These are phyloP conservation scores for Selenia dentaria DNA, from an alignment of 2,888 invertebrate genomes.

Conservation along the genomic window DNA sequence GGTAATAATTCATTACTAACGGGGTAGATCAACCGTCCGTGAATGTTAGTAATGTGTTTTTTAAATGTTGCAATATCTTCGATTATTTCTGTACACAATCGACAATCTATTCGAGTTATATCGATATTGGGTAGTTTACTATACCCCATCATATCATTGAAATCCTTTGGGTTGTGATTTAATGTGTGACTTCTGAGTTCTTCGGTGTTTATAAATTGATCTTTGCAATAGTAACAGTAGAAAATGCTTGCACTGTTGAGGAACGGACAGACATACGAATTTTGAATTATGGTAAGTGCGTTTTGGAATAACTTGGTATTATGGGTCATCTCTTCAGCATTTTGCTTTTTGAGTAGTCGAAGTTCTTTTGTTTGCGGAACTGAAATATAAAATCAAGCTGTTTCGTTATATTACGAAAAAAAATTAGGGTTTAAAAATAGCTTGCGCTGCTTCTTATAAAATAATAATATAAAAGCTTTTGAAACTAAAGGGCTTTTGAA, in stretches of 20 bases:
- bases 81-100: slow-evolving; percentile 65
- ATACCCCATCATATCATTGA: slow-evolving; percentile 61
- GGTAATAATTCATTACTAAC: slow-evolving; percentile 66
- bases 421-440: too few relatives aligned
- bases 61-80: slow-evolving; percentile 58
- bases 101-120: slow-evolving; percentile 69
- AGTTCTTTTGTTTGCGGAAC: slow-evolving; percentile 31
- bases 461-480: too few relatives aligned
- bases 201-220: slow-evolving; percentile 67
- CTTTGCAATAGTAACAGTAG: slow-evolving; percentile 73
- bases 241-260: slow-evolving; percentile 69
- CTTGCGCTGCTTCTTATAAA: too few relatives aligned
- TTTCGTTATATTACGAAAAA: too few relatives aligned
- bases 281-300: slow-evolving; percentile 59
- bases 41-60: slow-evolving; percentile 51
- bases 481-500: too few relatives aligned
- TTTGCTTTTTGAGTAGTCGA: neutral
- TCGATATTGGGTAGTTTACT: slow-evolving; percentile 74
- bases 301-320: slow-evolving; percentile 62
- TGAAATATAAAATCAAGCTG: slow-evolving; percentile 32
- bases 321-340: slow-evolving; percentile 42
- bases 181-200: slow-evolving; percentile 68
- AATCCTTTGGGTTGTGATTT: slow-evolving; percentile 60
- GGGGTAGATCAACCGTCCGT: slow-evolving; percentile 49
- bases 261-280: slow-evolving; percentile 71